Evolutionary conservation across 2,888 invertebrate genomes (phyloP).

Genomic region (Baronia brevicornis): DNA sequence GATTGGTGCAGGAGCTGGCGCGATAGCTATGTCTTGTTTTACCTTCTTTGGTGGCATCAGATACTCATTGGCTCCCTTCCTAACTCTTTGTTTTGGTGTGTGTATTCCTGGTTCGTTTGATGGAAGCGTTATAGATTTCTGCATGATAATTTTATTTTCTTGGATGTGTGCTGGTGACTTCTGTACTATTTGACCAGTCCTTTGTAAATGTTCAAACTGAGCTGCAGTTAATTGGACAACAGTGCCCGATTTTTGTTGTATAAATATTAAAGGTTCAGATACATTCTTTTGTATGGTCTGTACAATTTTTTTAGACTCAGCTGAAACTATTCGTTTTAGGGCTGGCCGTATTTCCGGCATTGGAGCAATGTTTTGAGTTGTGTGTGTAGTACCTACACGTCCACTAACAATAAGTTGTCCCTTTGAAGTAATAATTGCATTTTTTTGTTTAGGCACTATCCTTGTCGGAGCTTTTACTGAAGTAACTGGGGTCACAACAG

Average conservation of each 20-base stretch:
- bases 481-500: constrained; percentile 32
- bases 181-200: constrained; percentile 64
- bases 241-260: constrained; percentile 66
- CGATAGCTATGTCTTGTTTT: constrained; percentile 48
- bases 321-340: constrained; percentile 45
- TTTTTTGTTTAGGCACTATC: constrained; percentile 60
- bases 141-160: constrained; percentile 50
- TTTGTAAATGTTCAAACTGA: constrained; percentile 68
- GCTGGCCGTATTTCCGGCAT: constrained; percentile 58
- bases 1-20: constrained; percentile 32
- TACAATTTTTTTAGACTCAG: constrained; percentile 53
- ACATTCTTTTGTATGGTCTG: constrained; percentile 51
- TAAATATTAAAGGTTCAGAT: constrained; percentile 57
- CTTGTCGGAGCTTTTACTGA: constrained; percentile 44
- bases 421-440: constrained; percentile 74
- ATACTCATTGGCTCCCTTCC: constrained; percentile 40
- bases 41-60: constrained; percentile 45
- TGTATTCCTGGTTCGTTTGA: constrained; percentile 35
- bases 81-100: constrained; percentile 39
- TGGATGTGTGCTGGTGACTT: constrained; percentile 37
- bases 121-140: constrained; percentile 44
- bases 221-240: constrained; percentile 66
- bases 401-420: constrained; percentile 71
- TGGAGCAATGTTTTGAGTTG: constrained; percentile 64
- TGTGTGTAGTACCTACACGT: constrained; percentile 51